A percentile compares a stretch with the other conserved stretches of the same genome.
phyloP scores from a whole-genome alignment of 1,140 invertebrate genomes.

The Drosophila aff. region DNA sequence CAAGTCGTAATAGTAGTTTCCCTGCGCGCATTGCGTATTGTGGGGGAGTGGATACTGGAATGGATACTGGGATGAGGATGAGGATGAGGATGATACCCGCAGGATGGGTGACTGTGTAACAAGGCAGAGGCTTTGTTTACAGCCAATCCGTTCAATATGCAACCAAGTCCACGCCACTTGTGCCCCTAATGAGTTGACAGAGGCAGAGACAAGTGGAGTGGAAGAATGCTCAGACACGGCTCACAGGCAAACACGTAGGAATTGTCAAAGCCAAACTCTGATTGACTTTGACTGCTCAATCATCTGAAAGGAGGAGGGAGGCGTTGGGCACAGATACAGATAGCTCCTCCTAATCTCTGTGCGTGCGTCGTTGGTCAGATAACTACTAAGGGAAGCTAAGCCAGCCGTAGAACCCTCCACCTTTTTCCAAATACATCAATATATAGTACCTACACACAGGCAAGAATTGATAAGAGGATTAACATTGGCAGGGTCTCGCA shows the following conservation, averaged over 20 bases:
- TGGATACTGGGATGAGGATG: too few species aligned
- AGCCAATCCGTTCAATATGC: constrained; percentile 67
- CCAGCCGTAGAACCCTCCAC: not conserved
- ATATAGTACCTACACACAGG: too few species aligned
- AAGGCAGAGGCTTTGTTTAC: constrained; percentile 62
- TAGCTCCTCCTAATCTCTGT: not conserved
- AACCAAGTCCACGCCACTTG: constrained; percentile 36
- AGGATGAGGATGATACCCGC: not conserved
- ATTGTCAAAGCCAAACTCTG: constrained; percentile 34
- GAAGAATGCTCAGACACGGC: constrained; percentile 13
- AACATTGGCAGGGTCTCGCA: not conserved
- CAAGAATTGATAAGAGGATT: constrained; percentile 14
- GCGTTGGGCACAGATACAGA: not conserved
- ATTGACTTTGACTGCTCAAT: constrained; percentile 33
- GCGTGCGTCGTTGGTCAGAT: constrained; percentile 3
- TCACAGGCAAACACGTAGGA: not conserved
- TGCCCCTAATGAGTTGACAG: constrained; percentile 57
- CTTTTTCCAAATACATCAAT: not conserved
- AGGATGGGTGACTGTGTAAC: constrained; percentile 9
- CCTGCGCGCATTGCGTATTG: constrained; percentile 5
- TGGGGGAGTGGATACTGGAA: not conserved
- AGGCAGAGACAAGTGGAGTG: constrained; percentile 4
- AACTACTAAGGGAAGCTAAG: not conserved
- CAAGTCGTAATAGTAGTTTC: constrained; percentile 49
- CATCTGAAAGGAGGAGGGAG: not conserved